Percentiles rank a stretch among this genome's conserved stretches.
Conservation (phyloP, 2,113 vertebrate species). For the Myiozetetes cayanensis region DNA sequence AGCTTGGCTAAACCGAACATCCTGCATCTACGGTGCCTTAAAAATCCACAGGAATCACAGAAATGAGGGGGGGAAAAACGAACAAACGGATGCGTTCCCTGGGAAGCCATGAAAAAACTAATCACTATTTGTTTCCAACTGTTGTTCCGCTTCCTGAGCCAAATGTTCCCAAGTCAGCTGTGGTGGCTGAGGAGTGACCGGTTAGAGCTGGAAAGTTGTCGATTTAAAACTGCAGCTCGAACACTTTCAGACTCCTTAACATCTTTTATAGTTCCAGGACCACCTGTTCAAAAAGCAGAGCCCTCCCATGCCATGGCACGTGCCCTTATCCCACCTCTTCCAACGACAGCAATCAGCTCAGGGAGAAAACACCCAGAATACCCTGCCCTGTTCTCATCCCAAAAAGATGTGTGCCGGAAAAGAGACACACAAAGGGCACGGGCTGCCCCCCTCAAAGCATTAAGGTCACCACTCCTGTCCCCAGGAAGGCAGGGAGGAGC, state of each 20-base stretch:
- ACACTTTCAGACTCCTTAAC: constrained; percentile 23
- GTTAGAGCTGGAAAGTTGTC: constrained; percentile 27
- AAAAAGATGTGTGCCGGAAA: background rate
- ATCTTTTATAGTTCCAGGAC: background rate
- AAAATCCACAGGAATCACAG: constrained; percentile 51
- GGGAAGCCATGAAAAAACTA: constrained; percentile 65
- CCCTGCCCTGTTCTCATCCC: background rate
- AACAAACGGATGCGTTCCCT: constrained; percentile 19
- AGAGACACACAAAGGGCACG: background rate
- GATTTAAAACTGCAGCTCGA: background rate
- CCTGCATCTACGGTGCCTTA: constrained; percentile 46
- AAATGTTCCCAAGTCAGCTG: constrained; percentile 52
- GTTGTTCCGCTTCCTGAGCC: constrained; percentile 50
- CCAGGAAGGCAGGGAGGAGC: background rate
- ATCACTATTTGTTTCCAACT: constrained; percentile 60
- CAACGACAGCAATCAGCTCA: background rate
- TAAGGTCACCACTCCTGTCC: background rate
- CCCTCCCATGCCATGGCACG: rapidly evolving
- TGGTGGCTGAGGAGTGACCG: constrained; percentile 50
- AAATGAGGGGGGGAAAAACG: background rate
- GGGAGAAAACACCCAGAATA: background rate
- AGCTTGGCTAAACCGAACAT: constrained; percentile 14
- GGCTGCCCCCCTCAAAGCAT: background rate
- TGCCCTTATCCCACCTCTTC: background rate
- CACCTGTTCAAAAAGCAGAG: constrained; percentile 23